Percentiles rank a stretch among this genome's conserved stretches.
These are phyloP conservation scores for Onchidella celtica DNA, from an alignment of 2,888 invertebrate species.

Conservation along the genomic window DNA sequence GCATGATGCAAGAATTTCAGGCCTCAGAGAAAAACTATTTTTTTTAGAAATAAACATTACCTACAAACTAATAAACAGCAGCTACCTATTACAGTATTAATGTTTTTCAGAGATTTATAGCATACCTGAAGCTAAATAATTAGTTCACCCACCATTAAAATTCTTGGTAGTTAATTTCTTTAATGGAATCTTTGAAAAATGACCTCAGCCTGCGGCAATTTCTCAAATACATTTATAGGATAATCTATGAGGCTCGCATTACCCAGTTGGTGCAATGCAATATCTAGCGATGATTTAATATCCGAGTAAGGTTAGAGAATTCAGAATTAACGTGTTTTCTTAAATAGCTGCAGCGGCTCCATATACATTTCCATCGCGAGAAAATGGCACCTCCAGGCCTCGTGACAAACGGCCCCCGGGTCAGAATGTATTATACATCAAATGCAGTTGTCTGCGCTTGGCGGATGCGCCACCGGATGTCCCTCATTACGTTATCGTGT, in stretches of 20 bases:
- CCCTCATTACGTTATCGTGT: conserved; percentile 1
- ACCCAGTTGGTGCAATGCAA: background rate
- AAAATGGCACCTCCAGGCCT: background rate
- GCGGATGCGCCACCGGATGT: conserved; percentile 21
- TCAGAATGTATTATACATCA: conserved; percentile 6
- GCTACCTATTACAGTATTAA: too few relatives aligned
- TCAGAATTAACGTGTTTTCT: background rate
- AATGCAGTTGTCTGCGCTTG: background rate
- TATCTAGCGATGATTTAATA: background rate
- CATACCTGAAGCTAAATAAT: too few relatives aligned
- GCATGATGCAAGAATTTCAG: too few relatives aligned
- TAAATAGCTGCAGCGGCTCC: background rate
- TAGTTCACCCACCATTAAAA: too few relatives aligned
- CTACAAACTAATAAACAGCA: too few relatives aligned
- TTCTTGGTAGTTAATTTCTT: too few relatives aligned
- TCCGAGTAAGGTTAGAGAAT: background rate
- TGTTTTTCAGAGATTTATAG: too few relatives aligned
- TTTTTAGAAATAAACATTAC: too few relatives aligned
- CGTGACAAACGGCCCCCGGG: background rate
- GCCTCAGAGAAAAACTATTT: too few relatives aligned
- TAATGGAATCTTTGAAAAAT: too few relatives aligned
- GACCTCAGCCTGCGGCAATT: background rate
- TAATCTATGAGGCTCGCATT: background rate
- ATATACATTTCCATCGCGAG: background rate
- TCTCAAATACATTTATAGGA: background rate